A percentile compares a stretch with the other conserved stretches of the same genome.
These are phyloP conservation scores for Eupeodes latifasciatus DNA, from an alignment of 2,888 invertebrate genomes.

Conservation along the genomic window DNA sequence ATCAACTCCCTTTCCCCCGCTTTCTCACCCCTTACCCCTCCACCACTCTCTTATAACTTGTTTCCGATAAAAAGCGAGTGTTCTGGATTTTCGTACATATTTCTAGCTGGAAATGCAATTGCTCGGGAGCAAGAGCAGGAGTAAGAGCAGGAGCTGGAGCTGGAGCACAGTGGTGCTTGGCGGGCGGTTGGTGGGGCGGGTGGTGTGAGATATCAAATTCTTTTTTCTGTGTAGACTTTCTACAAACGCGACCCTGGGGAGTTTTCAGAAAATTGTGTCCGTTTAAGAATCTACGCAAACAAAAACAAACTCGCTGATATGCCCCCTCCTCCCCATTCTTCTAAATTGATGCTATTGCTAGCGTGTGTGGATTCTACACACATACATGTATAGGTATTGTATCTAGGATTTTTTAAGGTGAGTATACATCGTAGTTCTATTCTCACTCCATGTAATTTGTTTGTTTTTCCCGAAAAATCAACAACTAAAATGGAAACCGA, in stretches of 20 bases:
- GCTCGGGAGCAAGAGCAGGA: not conserved
- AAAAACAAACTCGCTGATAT: conserved; percentile 47
- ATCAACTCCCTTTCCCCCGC: not conserved
- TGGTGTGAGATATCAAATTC: not conserved
- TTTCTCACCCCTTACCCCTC: not conserved
- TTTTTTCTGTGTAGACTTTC: conserved; percentile 13
- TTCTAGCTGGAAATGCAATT: conserved; percentile 36
- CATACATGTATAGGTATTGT: not conserved
- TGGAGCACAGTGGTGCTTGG: not conserved
- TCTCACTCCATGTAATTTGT: conserved; percentile 65
- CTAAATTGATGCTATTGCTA: not conserved
- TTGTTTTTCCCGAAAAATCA: conserved; percentile 73
- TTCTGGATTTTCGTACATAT: conserved; percentile 38
- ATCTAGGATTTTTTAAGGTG: not conserved
- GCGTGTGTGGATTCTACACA: conserved; percentile 9
- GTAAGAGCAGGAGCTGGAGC: no score
- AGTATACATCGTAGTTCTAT: no score
- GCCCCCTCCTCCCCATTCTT: not conserved
- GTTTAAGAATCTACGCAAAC: conserved; percentile 69
- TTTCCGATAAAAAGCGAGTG: conserved; percentile 47
- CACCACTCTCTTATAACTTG: conserved; percentile 7
- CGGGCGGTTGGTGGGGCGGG: not conserved
- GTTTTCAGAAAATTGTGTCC: conserved; percentile 66
- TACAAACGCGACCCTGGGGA: conserved; percentile 55
- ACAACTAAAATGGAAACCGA: conserved; percentile 75